Evolutionary conservation across 2,888 invertebrate genomes (phyloP).

Genomic region (Dynastes tityus): DNA sequence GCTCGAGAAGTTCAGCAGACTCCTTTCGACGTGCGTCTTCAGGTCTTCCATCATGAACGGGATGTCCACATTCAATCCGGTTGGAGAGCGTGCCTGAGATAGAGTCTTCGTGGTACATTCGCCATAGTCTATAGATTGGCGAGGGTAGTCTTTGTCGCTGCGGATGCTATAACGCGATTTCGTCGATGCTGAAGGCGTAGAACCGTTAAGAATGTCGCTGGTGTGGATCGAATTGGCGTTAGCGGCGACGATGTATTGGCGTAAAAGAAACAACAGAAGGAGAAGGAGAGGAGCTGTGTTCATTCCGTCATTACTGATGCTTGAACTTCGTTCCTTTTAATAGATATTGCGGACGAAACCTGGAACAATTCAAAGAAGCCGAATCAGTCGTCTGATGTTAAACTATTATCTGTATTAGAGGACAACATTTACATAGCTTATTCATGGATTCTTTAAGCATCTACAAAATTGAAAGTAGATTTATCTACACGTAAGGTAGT

Average conservation of each 20-base stretch:
- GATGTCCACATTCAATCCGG: slow-evolving; percentile 65
- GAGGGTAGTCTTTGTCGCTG: slow-evolving; percentile 14
- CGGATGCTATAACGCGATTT: not conserved
- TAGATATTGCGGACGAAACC: slow-evolving; percentile 58
- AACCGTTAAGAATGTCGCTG: slow-evolving; percentile 55
- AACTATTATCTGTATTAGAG: no score
- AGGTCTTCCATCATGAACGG: slow-evolving; percentile 58
- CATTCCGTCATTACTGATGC: slow-evolving; percentile 67
- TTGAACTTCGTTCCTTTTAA: slow-evolving; percentile 52
- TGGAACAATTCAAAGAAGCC: slow-evolving; percentile 56
- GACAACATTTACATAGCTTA: no score
- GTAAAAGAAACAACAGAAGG: slow-evolving; percentile 59
- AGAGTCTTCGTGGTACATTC: slow-evolving; percentile 64
- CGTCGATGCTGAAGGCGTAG: slow-evolving; percentile 58
- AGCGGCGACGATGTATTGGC: slow-evolving; percentile 62
- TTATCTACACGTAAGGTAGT: no score
- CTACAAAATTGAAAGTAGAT: not conserved
- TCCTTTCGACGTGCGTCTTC: slow-evolving; percentile 56
- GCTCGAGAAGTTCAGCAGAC: slow-evolving; percentile 58
- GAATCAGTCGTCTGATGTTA: not conserved
- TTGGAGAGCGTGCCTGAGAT: slow-evolving; percentile 64
- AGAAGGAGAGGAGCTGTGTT: slow-evolving; percentile 65
- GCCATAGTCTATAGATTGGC: slow-evolving; percentile 56
- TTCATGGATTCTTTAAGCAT: no score
- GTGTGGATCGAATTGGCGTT: slow-evolving; percentile 53